Conservation (phyloP, 2,888 invertebrate species). For the Heteromyza rotundicornis region DNA sequence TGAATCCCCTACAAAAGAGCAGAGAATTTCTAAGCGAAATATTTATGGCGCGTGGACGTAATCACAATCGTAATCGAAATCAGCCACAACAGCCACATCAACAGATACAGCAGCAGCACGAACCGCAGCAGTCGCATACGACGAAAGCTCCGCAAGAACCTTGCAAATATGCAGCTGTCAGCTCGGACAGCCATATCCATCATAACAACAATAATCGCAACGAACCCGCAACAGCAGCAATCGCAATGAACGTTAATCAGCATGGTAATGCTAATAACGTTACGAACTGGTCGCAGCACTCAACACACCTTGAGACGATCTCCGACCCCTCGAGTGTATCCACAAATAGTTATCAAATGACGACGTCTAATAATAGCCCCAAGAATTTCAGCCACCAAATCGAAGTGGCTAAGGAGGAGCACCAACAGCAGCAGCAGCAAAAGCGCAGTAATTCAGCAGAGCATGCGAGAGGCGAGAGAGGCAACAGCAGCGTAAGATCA, state of each 20-base stretch:
- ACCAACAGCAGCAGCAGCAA: conserved; percentile 16
- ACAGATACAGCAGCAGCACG: conserved; percentile 31
- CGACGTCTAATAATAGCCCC: conserved; percentile 58
- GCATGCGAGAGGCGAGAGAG: conserved; percentile 1
- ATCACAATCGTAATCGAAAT: conserved; percentile 55
- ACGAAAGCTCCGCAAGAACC: conserved; percentile 32
- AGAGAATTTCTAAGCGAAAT: conserved; percentile 56
- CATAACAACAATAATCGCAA: conserved; percentile 25
- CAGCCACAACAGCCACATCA: conserved; percentile 37
- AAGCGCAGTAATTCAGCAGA: conserved; percentile 39
- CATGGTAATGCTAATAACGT: conserved; percentile 15
- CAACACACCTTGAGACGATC: conserved; percentile 56
- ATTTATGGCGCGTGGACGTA: conserved; percentile 62
- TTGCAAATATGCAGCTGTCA: conserved; percentile 20
- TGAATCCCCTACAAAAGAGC: conserved; percentile 52
- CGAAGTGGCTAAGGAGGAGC: not conserved
- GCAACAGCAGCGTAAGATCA: not conserved
- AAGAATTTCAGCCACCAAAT: conserved; percentile 37
- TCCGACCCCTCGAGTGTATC: conserved; percentile 48
- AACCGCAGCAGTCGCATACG: conserved; percentile 22
- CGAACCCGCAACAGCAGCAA: conserved; percentile 3
- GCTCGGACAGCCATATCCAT: conserved; percentile 15
- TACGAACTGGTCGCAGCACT: conserved; percentile 4
- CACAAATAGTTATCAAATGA: conserved; percentile 59
- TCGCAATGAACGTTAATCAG: conserved; percentile 9